Evolutionary conservation across 2,113 vertebrate genomes (phyloP).

Genomic region (Candoia aspera): DNA sequence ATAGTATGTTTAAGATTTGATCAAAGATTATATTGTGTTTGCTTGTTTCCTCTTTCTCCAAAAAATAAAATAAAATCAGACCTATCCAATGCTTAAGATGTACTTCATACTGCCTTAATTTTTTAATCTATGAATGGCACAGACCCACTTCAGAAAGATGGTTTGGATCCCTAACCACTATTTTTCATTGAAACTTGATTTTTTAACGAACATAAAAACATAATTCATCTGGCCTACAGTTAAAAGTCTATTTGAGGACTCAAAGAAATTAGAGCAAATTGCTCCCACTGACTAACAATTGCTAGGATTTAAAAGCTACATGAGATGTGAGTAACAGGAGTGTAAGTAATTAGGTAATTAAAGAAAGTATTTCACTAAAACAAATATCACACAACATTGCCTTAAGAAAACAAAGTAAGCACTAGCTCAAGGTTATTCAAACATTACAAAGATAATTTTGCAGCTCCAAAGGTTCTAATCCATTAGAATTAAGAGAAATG

Average conservation of each 20-base stretch:
- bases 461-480: not conserved
- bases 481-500: not conserved
- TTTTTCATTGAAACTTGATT: not conserved
- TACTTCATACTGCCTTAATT: not conserved
- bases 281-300: slow-evolving; percentile 18
- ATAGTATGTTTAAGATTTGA: not conserved
- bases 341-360: not conserved
- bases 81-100: too few species aligned
- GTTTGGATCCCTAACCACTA: not conserved
- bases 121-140: not conserved
- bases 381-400: not conserved
- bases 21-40: not conserved
- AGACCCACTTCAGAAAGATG: not conserved
- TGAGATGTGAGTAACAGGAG: not conserved
- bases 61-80: not conserved
- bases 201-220: slow-evolving; percentile 49
- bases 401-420: not conserved
- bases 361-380: not conserved
- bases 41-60: not conserved
- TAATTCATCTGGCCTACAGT: slow-evolving; percentile 38
- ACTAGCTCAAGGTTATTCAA: not conserved
- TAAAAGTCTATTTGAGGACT: slow-evolving; percentile 34
- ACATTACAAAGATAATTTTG: not conserved
- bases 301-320: not conserved
- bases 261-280: slow-evolving; percentile 47